Percentiles rank a stretch among this genome's conserved stretches.
Evolutionary conservation across 2,113 vertebrate species (phyloP).

Genomic region (Sapajus apella): DNA sequence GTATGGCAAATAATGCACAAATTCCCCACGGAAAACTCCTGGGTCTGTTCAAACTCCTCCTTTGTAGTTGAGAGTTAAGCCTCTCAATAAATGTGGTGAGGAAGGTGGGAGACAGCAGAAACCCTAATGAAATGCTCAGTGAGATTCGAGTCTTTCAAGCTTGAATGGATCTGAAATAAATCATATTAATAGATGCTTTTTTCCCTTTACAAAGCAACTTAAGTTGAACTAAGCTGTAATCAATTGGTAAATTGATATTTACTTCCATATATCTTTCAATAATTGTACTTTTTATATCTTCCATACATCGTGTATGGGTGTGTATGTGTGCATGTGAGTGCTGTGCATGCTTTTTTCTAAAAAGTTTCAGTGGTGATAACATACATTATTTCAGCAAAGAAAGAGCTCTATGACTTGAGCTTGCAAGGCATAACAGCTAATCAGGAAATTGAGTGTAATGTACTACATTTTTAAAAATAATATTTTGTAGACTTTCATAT

Average conservation of each 20-base stretch:
- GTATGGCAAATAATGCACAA: not conserved
- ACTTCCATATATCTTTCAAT: constrained; percentile 25
- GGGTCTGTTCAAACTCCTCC: not conserved
- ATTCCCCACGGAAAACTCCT: not conserved
- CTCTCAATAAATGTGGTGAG: not conserved
- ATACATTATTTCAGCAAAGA: not conserved
- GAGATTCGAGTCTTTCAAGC: not conserved
- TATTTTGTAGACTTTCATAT: constrained; percentile 23
- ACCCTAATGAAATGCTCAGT: constrained; percentile 36
- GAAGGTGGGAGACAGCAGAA: not conserved
- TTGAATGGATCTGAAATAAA: constrained; percentile 31
- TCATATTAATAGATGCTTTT: constrained; percentile 12
- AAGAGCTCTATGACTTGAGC: not conserved
- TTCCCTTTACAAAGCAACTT: constrained; percentile 49
- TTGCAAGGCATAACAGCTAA: not conserved
- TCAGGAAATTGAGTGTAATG: not conserved
- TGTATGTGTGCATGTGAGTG: not conserved
- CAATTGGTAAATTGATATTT: constrained; percentile 53
- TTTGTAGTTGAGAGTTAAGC: not conserved
- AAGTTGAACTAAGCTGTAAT: constrained; percentile 33
- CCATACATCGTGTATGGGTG: not conserved
- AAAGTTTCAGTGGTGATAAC: not conserved
- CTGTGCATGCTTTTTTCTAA: not conserved
- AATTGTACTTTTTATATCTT: not conserved
- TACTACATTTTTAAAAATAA: not conserved